Evolutionary conservation across 92 coral and sea anemone species (phyloP), one percentile per base, ranked within the genome.

Genomic region (Virgularia gustaviana): DNA sequence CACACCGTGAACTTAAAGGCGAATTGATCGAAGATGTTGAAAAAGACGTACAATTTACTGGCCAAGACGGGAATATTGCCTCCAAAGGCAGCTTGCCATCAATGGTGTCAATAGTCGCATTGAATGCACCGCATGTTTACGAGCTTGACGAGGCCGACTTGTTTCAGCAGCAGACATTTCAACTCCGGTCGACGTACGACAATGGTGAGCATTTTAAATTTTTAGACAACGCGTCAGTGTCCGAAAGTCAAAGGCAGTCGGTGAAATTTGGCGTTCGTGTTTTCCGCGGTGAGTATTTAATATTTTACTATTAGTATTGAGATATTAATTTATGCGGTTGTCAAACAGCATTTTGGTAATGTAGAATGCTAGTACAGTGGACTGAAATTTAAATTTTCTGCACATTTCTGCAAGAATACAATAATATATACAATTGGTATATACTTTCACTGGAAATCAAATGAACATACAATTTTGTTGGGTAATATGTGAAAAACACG

Each of bases 251-350:
- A 31, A 66, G 47, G 20, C 73, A 66, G 33, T 56, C 73, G 36
- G 73, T 66, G 37, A 66, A 66, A 28, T 66, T 66, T 45, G 73
- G 73, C 38, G 73, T 66, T 38, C 73, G 73, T 16, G 73, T 66
- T 66, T 66, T 66, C 19, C 57, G 73, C 30, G 73, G 73, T 66
- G 47, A 9, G 44, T 1, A 2, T 36, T 34, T 12, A 16, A 22
- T 12, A 41, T 10, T 29, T 43, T 36, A 25, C 47, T 33, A 44
- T 23, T 57, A 36, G 49, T 64, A 27, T 12, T 45, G 31, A 1
- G 57, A 18, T 9, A 41, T 57, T 57, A 30, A 28, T 41, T 43
- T 47, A 23, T 2, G 12, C 19, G 18, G 36, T 57, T 57, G 36
- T 47, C 55, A 47, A 15, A n/a, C n/a, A n/a, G n/a, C n/a, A n/a